Conservation (phyloP, 1,140 invertebrate species). For the Ooceraea biroi region DNA sequence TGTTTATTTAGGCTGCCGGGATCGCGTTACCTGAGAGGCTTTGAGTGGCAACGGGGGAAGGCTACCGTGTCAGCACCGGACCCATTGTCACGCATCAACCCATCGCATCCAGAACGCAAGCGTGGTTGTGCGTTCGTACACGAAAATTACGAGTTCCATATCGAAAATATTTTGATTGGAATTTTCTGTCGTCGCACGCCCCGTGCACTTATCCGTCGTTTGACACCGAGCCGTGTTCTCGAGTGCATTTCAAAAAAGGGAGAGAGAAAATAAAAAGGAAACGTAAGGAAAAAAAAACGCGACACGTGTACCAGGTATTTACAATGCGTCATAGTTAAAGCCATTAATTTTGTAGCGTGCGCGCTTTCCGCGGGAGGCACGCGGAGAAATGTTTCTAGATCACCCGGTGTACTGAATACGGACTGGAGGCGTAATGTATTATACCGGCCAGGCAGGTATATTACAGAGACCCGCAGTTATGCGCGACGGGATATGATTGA, state of each 20-base stretch:
- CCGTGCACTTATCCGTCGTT: background rate
- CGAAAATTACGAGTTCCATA: background rate
- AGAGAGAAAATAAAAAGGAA: background rate
- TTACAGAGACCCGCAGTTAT: constrained; percentile 78
- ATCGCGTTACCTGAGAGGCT: constrained; percentile 82
- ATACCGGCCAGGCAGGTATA: constrained; percentile 78
- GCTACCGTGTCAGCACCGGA: constrained; percentile 77
- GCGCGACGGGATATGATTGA: constrained; percentile 82
- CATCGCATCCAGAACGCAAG: constrained; percentile 53
- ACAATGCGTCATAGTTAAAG: constrained; percentile 44
- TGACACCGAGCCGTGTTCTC: constrained; percentile 13
- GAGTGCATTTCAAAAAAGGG: constrained; percentile 8
- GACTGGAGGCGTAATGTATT: constrained; percentile 80
- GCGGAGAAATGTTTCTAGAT: constrained; percentile 72
- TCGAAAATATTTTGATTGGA: constrained; percentile 25
- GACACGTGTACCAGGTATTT: constrained; percentile 49
- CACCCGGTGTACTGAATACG: constrained; percentile 76
- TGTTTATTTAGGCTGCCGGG: constrained; percentile 83
- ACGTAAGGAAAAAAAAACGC: background rate
- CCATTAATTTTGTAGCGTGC: constrained; percentile 60
- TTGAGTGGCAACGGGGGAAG: constrained; percentile 76
- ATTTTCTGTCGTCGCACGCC: background rate
- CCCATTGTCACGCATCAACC: constrained; percentile 77
- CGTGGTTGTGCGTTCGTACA: background rate
- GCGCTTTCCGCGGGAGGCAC: constrained; percentile 51